phyloP scores from a whole-genome alignment of 2,888 invertebrate species.

The Drosophila pseudotakahashii region DNA sequence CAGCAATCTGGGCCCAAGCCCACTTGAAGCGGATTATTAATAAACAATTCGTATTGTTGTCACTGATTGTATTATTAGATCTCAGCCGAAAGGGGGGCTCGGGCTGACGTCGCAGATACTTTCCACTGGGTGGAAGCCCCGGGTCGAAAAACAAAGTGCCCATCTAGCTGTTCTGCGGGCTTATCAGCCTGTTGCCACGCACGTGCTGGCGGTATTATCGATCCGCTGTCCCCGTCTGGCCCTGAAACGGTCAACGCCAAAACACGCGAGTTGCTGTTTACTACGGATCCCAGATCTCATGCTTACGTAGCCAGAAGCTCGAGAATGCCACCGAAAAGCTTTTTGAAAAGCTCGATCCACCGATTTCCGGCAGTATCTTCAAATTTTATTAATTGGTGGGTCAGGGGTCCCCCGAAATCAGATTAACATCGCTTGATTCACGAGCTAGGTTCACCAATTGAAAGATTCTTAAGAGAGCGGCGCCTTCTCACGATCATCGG shows the following conservation, averaged over 20 bases:
- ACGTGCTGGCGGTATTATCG: constrained; percentile 28
- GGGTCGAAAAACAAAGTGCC: neutral
- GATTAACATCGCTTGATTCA: constrained; percentile 22
- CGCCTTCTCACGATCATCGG: constrained; percentile 29
- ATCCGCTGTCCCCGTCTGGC: constrained; percentile 12
- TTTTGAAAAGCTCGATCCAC: constrained; percentile 10
- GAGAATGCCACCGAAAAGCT: constrained; percentile 19
- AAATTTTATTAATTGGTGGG: constrained; percentile 16
- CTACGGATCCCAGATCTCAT: constrained; percentile 8
- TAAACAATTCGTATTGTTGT: constrained; percentile 32
- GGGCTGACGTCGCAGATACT: constrained; percentile 1
- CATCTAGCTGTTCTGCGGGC: neutral
- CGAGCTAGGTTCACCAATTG: constrained; percentile 14
- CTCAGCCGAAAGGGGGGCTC: constrained; percentile 9
- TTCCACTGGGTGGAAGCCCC: neutral
- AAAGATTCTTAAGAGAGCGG: neutral
- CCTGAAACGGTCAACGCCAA: constrained; percentile 3
- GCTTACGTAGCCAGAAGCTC: constrained; percentile 7
- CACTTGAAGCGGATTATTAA: constrained; percentile 32
- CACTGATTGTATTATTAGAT: constrained; percentile 35
- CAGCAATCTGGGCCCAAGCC: constrained; percentile 22
- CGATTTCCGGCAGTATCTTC: constrained; percentile 1
- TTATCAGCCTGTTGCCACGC: constrained; percentile 18
- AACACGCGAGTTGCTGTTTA: constrained; percentile 35
- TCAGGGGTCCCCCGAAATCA: constrained; percentile 27